Conservation (phyloP, 2,797 vertebrate genomes). For the Silurus lanzhouensis region DNA sequence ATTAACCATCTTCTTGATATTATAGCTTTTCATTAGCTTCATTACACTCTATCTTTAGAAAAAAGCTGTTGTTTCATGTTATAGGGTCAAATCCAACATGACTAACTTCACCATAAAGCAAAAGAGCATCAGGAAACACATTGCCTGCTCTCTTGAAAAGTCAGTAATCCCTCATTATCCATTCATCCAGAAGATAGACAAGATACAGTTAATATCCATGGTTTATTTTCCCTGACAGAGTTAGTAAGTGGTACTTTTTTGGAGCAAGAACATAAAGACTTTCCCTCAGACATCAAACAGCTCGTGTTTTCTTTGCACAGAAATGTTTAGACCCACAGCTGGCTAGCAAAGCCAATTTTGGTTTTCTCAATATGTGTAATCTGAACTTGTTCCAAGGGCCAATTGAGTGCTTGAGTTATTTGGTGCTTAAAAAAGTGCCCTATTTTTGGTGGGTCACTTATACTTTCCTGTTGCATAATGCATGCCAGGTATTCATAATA, state of each 20-base stretch:
- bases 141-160: slow-evolving; percentile 3
- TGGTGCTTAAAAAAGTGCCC: slow-evolving; percentile 29
- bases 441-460: slow-evolving; percentile 27
- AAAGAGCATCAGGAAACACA: slow-evolving; percentile 35
- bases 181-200: slow-evolving; percentile 41
- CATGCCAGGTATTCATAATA: slow-evolving; percentile 45
- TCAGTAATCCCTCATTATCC: slow-evolving; percentile 36
- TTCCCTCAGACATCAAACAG: slow-evolving; percentile 11
- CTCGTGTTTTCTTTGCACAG: slow-evolving; percentile 18
- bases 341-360: slow-evolving; percentile 15
- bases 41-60: slow-evolving; percentile 27
- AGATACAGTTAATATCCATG: slow-evolving; percentile 38
- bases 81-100: neutral
- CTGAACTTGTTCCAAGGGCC: slow-evolving; percentile 8
- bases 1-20: neutral
- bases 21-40: slow-evolving; percentile 18
- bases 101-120: slow-evolving; percentile 10
- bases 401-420: slow-evolving; percentile 17
- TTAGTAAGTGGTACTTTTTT: slow-evolving; percentile 1
- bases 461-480: slow-evolving; percentile 32
- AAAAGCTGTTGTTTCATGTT: slow-evolving; percentile 46
- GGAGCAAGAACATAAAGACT: slow-evolving; percentile 27
- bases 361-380: neutral
- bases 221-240: slow-evolving; percentile 40
- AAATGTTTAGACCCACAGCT: neutral